Conservation (phyloP, 1,140 invertebrate genomes). For the Capitella teleta region DNA sequence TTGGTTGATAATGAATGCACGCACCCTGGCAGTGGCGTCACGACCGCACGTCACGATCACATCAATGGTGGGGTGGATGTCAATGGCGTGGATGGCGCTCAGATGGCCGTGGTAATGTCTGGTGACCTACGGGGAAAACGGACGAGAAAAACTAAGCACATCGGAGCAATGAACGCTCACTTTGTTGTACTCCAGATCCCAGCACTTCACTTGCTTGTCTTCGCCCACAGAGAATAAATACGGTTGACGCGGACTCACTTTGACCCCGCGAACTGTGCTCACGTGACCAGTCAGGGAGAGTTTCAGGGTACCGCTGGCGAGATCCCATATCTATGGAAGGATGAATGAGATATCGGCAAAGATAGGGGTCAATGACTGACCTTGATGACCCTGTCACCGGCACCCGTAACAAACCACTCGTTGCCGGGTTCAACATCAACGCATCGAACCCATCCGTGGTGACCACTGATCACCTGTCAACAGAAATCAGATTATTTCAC, state of each 20-base stretch:
- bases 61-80: constrained; percentile 92
- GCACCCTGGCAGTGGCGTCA: constrained; percentile 85
- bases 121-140: constrained; percentile 59
- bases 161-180: constrained; percentile 43
- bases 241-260: constrained; percentile 86
- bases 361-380: too few relatives aligned
- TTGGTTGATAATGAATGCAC: constrained; percentile 13
- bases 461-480: constrained; percentile 78
- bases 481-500: too few relatives aligned
- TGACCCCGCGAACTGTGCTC: constrained; percentile 87
- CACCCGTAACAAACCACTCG: constrained; percentile 86
- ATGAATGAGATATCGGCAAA: not conserved
- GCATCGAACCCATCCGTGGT: constrained; percentile 96
- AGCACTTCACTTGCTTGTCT: constrained; percentile 98
- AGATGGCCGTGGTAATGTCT: constrained; percentile 98
- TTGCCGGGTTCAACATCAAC: constrained; percentile 95
- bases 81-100: constrained; percentile 87
- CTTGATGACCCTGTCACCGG: constrained; percentile 95
- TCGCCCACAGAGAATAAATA: constrained; percentile 98
- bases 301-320: constrained; percentile 87
- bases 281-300: constrained; percentile 97
- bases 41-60: constrained; percentile 85
- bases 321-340: constrained; percentile 79
- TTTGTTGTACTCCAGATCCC: constrained; percentile 99
- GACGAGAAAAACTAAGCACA: too few relatives aligned